Percentiles rank a stretch among this genome's conserved stretches.
Conservation (phyloP, 2,113 vertebrate genomes). For the Boleophthalmus pectinirostris region DNA sequence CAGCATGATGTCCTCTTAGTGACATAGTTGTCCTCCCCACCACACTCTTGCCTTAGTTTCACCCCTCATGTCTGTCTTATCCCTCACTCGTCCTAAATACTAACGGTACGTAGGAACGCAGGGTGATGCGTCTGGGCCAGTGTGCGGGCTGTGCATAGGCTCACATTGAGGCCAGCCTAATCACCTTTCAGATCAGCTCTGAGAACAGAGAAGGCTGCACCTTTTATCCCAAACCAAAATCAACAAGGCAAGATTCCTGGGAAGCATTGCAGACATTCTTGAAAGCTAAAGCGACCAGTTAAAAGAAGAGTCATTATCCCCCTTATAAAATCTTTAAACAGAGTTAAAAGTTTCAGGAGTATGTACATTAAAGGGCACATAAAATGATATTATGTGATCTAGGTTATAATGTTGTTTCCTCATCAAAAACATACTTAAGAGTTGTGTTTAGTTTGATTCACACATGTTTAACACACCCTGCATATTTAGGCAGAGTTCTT, state of each 20-base stretch:
- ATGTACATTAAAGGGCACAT: constrained; percentile 1
- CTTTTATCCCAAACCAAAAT: constrained; percentile 81
- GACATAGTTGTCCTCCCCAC: constrained; percentile 8
- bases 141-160: constrained; percentile 60
- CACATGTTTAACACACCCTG: too few species aligned
- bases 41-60: constrained; percentile 46
- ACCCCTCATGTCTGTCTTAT: constrained; percentile 40
- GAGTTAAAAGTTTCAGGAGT: constrained; percentile 35
- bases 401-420: too few species aligned
- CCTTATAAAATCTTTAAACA: constrained; percentile 50
- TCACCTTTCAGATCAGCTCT: constrained; percentile 74
- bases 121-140: constrained; percentile 63
- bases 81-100: constrained; percentile 41
- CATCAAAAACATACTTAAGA: too few species aligned
- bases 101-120: constrained; percentile 56
- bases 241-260: constrained; percentile 77
- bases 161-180: constrained; percentile 72
- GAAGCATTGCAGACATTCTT: constrained; percentile 81
- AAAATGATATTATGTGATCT: too few species aligned
- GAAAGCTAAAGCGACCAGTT: constrained; percentile 58
- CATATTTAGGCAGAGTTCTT: too few species aligned
- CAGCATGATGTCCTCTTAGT: background rate
- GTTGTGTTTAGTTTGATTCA: too few species aligned
- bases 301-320: constrained; percentile 52
- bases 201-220: constrained; percentile 68